Conservation (phyloP, 2,888 invertebrate species). For the Hydrotaea cyrtoneurina region DNA sequence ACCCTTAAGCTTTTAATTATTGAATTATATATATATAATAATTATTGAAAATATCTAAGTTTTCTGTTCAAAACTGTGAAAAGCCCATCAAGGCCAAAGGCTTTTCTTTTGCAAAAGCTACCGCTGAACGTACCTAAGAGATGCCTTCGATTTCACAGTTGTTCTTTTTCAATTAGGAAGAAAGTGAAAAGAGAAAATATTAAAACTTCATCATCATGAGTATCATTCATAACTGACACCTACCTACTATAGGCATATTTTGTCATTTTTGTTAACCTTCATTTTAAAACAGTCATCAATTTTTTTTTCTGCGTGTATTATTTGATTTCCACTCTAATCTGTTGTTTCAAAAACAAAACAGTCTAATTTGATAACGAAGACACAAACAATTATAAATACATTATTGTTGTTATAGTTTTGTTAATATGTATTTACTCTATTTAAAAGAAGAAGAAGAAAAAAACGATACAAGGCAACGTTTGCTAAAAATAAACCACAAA, state of each 20-base stretch:
- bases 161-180: background rate
- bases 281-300: conserved; percentile 25
- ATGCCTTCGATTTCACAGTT: conserved; percentile 49
- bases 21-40: no score
- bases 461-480: background rate
- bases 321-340: conserved; percentile 45
- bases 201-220: conserved; percentile 4
- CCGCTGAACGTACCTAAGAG: conserved; percentile 18
- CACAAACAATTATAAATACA: conserved; percentile 28
- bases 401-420: conserved; percentile 62
- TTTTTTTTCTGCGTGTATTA: conserved; percentile 47
- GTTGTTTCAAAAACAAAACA: conserved; percentile 23
- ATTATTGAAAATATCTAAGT: background rate
- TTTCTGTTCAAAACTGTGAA: background rate
- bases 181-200: background rate
- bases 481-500: conserved; percentile 17
- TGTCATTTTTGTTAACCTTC: background rate
- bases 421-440: conserved; percentile 30
- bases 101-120: background rate
- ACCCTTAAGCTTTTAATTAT: no score
- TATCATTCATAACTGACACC: conserved; percentile 24
- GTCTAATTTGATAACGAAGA: conserved; percentile 39
- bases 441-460: background rate
- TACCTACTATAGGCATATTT: background rate
- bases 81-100: background rate